Evolutionary conservation across 2,113 vertebrate species (phyloP), one percentile per base, ranked within the genome.

Genomic region (Lepus americanus): DNA sequence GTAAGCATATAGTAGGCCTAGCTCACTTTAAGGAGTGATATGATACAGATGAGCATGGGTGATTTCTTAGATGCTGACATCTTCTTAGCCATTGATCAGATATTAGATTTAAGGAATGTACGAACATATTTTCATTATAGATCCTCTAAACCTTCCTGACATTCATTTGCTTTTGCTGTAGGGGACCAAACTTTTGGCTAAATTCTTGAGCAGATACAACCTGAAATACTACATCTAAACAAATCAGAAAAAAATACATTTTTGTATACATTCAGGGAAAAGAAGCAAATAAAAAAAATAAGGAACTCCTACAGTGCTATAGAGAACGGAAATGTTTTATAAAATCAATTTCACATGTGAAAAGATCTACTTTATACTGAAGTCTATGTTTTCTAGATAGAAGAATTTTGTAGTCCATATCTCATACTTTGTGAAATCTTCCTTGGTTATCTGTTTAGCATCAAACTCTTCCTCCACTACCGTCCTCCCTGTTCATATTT

Each of bases 181-280:
- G 29, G 27, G 44, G 5, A 55, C 12, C 17, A 81, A 91, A 59
- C 9, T 23, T 27, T 77, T 66, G 29, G 22, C 73, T 83, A 73
- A 87, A 92, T 84, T 78, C 19, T 70, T 74, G 17, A 49, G 29
- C 29, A 27, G 72, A 12, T 72, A 33, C 19, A 49, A 72, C 83
- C 5, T 79, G 33, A 88, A 88, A 70, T 55, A 53, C 6, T 31
- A 29, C 9, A 87, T 44, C 87, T 4, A 91, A 10, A 14, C 80
- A 85, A 84, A 84, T 84, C 49, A 79, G 11, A 27, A 96, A 82
- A 78, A 44, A 44, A 73, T 88, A 49, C 2, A 90, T 55, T 82
- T 83, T 79, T 44, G 69, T 55, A 83, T 49, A 31, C 5, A 66
- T 73, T 25, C 12, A 33, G 25, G 3, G 6, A 73, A 84, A 92